Evolutionary conservation across 2,113 vertebrate species (phyloP), one percentile per base, ranked within the genome.

Genomic region (Rhea americana): DNA sequence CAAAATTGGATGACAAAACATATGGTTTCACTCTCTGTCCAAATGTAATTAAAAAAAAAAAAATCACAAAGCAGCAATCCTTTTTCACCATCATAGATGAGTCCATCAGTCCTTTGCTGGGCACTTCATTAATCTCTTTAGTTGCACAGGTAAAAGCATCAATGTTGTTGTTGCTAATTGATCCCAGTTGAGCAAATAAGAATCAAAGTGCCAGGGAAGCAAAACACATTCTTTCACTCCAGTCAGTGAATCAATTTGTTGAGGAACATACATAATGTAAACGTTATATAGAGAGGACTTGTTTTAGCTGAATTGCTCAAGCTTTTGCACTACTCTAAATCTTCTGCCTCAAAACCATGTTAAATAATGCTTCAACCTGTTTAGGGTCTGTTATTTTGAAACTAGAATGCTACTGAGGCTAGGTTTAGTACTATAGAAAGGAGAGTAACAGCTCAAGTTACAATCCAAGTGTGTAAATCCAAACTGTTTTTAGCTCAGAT

Each of bases 61-160:
- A 9, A 26, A 48, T 58, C 3, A 6, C 15, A 43, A 75, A 68
- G 30, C 19, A 35, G 37, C n/a, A 25, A 0, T 39, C 0, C 0
- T 39, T 91, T 68, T 50, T 79, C 66, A 37, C 39, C 73, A 28
- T 32, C 20, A 11, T 65, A 22, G 5, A 8, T 51, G 16, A 41
- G 14, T 51, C 35, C 61, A 28, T 24, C 24, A 35, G 37, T 22
- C 3, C 32, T 84, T 76, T 82, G 28, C 81, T 76, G 71, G 81
- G 20, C 22, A 14, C 13, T 30, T 48, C 68, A 53, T n/a, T 39
- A 7, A 25, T 18, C 51, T 66, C 37, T 66, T 39, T 26, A 21
- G 12, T 25, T 48, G 35, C 39, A 16, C 30, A 45, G 18, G 43
- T 45, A 53, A 80, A 80, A 67, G 62, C 39, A n/a, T n/a, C 50